Base-by-base conservation (phyloP, 1,140 invertebrate species). In the Aporrectodea caliginosa region DNA sequence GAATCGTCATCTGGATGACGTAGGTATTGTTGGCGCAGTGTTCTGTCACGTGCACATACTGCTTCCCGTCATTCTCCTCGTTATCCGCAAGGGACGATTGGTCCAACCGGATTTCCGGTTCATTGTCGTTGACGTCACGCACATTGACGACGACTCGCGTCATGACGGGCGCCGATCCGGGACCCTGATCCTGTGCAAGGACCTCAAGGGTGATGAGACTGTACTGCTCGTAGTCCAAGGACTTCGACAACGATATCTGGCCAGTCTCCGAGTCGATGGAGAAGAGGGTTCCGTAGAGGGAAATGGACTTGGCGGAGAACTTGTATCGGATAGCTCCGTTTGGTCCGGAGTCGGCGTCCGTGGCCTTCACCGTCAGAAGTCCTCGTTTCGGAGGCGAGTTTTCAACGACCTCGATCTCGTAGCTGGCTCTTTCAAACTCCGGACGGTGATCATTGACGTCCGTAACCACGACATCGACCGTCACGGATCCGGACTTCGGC, bases 81-180 rank as follows among this genome's bases (percentile, higher is more conserved):
- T 6, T 58, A 12, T 58, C 80, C 82, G 14, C 73, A 74, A 82
- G 94, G 95, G 0, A 97, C 89, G 84, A 97, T 98, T 78, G 43
- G 43, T 95, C 95, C 1, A 97, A 92, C 85, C 94, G 94, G 83
- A 98, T 97, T 12, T 93, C 93, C 0, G 96, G 95, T 82, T 95
- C 94, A 87, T 97, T 96, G 89, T 97, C 95, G 85, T 98, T 98
- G 1, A 98, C 95, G 85, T 99, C 95, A 1, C 93, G 94, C 0
- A 99, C 94, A 69, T 92, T 90, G 43, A 99, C 94, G 2, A 94
- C 95, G 0, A 98, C 92, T 84, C 97, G 97, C 0, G 96, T 94
- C 0, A 93, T 96, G 0, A 95, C 95, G 86, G 97, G 94, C 78
- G 97, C 90, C 0, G 94, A 94, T 85, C 95, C 94, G n/a, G 93